These are phyloP conservation scores for Megalops cyprinoides DNA, from an alignment of 2,797 vertebrate genomes.

Conservation along the genomic window DNA sequence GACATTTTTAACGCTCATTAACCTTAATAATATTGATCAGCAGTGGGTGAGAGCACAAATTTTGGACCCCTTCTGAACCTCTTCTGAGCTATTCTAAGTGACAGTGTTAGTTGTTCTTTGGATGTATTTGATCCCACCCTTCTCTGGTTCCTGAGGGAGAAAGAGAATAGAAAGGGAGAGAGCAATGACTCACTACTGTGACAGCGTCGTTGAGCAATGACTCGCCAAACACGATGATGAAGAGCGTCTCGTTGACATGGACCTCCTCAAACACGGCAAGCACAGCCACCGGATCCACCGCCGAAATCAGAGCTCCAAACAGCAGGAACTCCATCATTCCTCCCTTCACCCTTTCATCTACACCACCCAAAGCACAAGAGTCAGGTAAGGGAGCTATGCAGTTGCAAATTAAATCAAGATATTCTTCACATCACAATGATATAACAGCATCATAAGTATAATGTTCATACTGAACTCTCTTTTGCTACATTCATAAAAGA, in stretches of 20 bases:
- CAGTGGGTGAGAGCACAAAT: not conserved
- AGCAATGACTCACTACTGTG: conserved; percentile 84
- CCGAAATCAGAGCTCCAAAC: conserved; percentile 93
- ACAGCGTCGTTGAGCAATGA: conserved; percentile 93
- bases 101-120: not conserved
- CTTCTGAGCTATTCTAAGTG: not conserved
- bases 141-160: too few species aligned
- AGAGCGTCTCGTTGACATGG: conserved; percentile 91
- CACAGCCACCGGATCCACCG: conserved; percentile 92
- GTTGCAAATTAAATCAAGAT: too few species aligned
- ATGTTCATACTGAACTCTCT: too few species aligned
- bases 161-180: too few species aligned
- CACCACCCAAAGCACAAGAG: conserved; percentile 23
- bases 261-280: conserved; percentile 94
- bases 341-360: conserved; percentile 82
- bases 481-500: too few species aligned
- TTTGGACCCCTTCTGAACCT: not conserved
- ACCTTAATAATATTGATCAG: not conserved
- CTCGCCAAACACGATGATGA: conserved; percentile 96
- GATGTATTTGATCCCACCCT: too few species aligned
- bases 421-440: too few species aligned
- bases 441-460: too few species aligned
- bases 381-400: not conserved
- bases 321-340: conserved; percentile 93
- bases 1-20: not conserved